Evolutionary conservation across 1,140 invertebrate genomes (phyloP).

Genomic region (Drosophila watanabei): DNA sequence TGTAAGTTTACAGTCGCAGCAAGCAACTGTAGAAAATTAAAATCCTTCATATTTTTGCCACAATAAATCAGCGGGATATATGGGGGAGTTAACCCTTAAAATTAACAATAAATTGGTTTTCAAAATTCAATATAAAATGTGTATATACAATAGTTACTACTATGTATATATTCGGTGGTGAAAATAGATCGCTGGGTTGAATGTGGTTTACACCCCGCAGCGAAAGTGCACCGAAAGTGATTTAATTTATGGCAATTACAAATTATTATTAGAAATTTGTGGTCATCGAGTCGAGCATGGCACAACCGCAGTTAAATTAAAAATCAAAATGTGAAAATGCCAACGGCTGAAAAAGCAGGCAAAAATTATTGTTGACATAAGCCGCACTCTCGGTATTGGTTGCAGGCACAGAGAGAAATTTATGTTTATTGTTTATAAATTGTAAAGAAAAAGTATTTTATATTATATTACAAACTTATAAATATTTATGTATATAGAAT

Average conservation of each 20-base stretch:
- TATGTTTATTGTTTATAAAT: not conserved
- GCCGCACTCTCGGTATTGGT: slow-evolving; percentile 15
- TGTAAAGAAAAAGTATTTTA: too few species aligned
- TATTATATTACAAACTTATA: too few species aligned
- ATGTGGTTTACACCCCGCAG: not conserved
- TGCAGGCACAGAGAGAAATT: not conserved
- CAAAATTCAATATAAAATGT: slow-evolving; percentile 6
- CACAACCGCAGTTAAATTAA: slow-evolving; percentile 54
- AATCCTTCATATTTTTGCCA: not conserved
- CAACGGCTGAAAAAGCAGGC: slow-evolving; percentile 34
- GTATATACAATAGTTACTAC: not conserved
- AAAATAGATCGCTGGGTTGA: slow-evolving; percentile 15
- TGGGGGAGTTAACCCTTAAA: slow-evolving; percentile 6
- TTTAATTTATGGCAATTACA: slow-evolving; percentile 56
- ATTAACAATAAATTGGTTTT: slow-evolving; percentile 3
- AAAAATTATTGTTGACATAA: slow-evolving; percentile 58
- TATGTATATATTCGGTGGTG: not conserved
- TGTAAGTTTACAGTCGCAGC: not conserved
- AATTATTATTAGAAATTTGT: slow-evolving; percentile 54
- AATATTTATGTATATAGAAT: too few species aligned
- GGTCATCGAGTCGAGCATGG: slow-evolving; percentile 23
- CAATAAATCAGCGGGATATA: slow-evolving; percentile 6
- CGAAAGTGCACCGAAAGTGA: slow-evolving; percentile 17
- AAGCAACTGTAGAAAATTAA: not conserved
- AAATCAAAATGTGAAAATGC: slow-evolving; percentile 60